Percentiles rank a stretch among this genome's conserved stretches.
phyloP scores from a whole-genome alignment of 2,797 vertebrate species.

The Molothrus ater region DNA sequence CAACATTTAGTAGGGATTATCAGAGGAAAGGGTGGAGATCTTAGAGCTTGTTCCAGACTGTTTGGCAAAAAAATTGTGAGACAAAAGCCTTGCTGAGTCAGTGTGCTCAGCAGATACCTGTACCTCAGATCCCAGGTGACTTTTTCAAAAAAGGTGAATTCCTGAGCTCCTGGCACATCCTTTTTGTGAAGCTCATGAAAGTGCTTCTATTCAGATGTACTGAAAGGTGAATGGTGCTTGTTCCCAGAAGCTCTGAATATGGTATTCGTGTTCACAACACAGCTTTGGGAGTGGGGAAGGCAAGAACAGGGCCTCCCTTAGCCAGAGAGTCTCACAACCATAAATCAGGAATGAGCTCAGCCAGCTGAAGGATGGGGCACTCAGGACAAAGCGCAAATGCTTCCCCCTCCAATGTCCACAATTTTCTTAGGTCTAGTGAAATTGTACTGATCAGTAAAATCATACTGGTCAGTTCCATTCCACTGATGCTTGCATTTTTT shows the following conservation, averaged over 20 bases:
- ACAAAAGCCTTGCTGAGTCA: background rate
- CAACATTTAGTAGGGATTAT: conserved; percentile 8
- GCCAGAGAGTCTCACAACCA: background rate
- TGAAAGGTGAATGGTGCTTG: background rate
- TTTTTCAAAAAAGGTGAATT: background rate
- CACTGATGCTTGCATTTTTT: background rate
- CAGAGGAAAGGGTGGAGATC: conserved; percentile 56
- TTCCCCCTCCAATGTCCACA: background rate
- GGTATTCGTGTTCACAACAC: background rate
- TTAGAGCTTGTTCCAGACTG: background rate
- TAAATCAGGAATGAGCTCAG: background rate
- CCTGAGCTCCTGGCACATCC: background rate
- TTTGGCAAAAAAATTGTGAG: background rate
- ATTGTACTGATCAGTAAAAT: background rate
- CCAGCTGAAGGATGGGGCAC: background rate
- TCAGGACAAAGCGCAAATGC: background rate
- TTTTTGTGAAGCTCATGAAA: background rate
- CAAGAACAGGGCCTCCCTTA: background rate
- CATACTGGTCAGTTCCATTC: background rate
- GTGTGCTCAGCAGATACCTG: background rate
- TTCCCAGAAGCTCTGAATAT: background rate
- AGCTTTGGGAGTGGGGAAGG: background rate
- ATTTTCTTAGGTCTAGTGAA: background rate
- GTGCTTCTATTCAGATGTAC: background rate
- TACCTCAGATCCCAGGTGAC: background rate